A percentile compares a stretch with the other conserved stretches of the same genome.
phyloP scores from a whole-genome alignment of 2,113 vertebrate species.

The Notiomystis cincta region DNA sequence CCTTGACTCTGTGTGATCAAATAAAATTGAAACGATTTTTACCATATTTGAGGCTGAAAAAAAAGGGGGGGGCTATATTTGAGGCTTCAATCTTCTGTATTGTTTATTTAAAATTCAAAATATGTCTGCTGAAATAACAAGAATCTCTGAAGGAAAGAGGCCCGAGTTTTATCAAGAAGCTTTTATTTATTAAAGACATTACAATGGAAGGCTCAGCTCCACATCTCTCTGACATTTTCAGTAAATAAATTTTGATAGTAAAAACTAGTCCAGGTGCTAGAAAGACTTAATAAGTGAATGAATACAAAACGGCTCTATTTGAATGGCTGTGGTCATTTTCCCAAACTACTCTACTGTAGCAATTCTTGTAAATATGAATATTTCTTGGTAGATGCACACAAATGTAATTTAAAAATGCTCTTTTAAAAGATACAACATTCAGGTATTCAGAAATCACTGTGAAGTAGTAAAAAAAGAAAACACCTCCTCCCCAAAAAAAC shows the following conservation, averaged over 20 bases:
- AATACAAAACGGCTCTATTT: background rate
- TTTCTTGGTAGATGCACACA: background rate
- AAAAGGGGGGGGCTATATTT: background rate
- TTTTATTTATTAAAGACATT: background rate
- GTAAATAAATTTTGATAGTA: background rate
- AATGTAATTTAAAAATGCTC: background rate
- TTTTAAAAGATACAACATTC: background rate
- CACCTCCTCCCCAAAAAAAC: too few species aligned
- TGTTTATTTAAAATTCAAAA: background rate
- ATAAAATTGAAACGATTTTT: background rate
- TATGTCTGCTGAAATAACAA: background rate
- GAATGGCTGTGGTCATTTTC: background rate
- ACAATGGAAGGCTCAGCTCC: background rate
- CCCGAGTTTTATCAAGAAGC: background rate
- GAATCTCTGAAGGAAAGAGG: background rate
- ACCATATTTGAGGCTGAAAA: background rate
- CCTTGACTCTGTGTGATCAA: background rate
- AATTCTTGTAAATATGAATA: background rate
- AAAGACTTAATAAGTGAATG: background rate
- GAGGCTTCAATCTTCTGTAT: background rate
- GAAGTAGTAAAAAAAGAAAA: background rate
- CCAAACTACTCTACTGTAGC: background rate
- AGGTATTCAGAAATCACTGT: background rate
- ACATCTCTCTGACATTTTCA: fast-evolving
- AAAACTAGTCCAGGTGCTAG: background rate